Evolutionary conservation across 2,888 invertebrate species (phyloP).

Genomic region (Archips xylosteana): DNA sequence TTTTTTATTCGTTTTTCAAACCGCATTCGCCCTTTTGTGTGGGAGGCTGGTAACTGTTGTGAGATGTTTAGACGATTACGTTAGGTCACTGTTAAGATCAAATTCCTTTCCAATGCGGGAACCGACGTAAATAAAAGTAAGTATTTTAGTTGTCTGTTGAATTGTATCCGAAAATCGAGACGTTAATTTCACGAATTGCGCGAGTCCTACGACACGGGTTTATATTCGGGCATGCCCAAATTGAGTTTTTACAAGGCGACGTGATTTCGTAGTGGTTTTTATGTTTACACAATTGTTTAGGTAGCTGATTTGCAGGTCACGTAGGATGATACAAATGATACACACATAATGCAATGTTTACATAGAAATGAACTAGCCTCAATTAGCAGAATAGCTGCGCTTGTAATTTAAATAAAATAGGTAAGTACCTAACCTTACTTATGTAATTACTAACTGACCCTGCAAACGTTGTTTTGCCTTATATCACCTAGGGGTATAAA

Average conservation of each 20-base stretch:
- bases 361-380: too few relatives aligned
- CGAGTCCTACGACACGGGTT: slow-evolving; percentile 8
- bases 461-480: too few relatives aligned
- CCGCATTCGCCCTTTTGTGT: slow-evolving; percentile 36
- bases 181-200: slow-evolving; percentile 1
- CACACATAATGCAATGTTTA: too few relatives aligned
- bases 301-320: slow-evolving; percentile 6
- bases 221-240: slow-evolving; percentile 18
- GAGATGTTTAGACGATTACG: slow-evolving; percentile 35
- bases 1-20: slow-evolving; percentile 17
- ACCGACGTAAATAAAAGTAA: not conserved
- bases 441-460: too few relatives aligned
- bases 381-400: too few relatives aligned
- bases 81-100: slow-evolving; percentile 23
- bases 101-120: slow-evolving; percentile 13
- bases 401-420: too few relatives aligned
- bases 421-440: too few relatives aligned
- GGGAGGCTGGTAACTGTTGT: slow-evolving; percentile 33
- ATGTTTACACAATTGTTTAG: slow-evolving; percentile 7
- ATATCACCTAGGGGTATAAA: too few relatives aligned
- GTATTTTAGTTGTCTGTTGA: not conserved
- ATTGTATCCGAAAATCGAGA: not conserved
- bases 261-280: slow-evolving; percentile 9
- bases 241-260: slow-evolving; percentile 20
- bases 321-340: not conserved